A percentile compares a stretch with the other conserved stretches of the same genome.
These are phyloP conservation scores for Drosophila dives DNA, from an alignment of 2,888 invertebrate genomes.

Conservation along the genomic window DNA sequence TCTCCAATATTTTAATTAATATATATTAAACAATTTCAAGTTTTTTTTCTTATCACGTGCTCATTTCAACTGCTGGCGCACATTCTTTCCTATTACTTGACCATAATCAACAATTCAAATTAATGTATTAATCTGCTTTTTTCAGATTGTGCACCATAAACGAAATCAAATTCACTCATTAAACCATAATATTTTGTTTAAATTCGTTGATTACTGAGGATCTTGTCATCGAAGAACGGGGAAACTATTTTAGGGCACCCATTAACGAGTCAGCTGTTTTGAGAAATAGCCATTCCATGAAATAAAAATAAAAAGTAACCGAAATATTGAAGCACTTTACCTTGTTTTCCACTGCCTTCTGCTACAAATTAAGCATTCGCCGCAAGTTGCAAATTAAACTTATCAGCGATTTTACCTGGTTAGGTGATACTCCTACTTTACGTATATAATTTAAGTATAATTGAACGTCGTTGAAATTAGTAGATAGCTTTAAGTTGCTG, in stretches of 20 bases:
- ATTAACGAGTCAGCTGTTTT: conserved; percentile 47
- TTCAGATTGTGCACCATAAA: not conserved
- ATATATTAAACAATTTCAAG: not conserved
- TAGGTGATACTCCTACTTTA: not conserved
- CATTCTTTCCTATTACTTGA: conserved; percentile 5
- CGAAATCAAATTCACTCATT: conserved; percentile 6
- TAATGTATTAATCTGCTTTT: conserved; percentile 1
- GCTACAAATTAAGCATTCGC: conserved; percentile 29
- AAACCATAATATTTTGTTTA: conserved; percentile 13
- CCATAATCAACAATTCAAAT: not conserved
- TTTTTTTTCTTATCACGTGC: conserved; percentile 8
- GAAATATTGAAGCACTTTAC: not conserved
- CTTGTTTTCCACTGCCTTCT: too few relatives aligned
- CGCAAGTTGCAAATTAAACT: conserved; percentile 4
- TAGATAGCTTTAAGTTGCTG: not conserved
- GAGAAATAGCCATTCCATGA: not conserved
- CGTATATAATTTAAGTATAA: not conserved
- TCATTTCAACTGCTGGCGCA: not conserved
- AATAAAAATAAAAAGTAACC: not conserved
- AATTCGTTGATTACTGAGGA: not conserved
- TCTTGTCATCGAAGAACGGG: conserved; percentile 32
- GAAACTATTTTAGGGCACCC: not conserved
- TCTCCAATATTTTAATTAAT: not conserved
- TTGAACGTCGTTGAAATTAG: not conserved
- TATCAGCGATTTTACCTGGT: conserved; percentile 12